Conservation (phyloP, 2,113 vertebrate species). For the Dicrurus megarhynchus region DNA sequence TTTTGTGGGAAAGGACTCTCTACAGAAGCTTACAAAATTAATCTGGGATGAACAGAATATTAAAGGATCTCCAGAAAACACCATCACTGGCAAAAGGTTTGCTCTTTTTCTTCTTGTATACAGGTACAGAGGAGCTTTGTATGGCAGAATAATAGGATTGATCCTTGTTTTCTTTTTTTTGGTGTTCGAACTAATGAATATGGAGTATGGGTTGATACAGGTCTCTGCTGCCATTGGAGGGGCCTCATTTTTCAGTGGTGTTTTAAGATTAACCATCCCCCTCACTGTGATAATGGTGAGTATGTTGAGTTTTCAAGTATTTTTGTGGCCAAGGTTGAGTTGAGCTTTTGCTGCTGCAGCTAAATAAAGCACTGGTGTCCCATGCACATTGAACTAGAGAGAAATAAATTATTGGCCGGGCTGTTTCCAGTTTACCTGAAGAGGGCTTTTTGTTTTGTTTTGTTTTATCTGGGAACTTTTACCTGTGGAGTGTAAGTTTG, state of each 20-base stretch:
- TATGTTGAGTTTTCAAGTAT: not conserved
- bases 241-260: constrained; percentile 40
- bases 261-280: constrained; percentile 46
- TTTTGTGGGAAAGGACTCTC: not conserved
- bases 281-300: constrained; percentile 51
- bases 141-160: constrained; percentile 26
- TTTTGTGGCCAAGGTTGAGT: not conserved
- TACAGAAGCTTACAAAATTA: not conserved
- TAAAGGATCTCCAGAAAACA: not conserved
- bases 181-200: constrained; percentile 13
- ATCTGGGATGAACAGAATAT: not conserved
- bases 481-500: not conserved
- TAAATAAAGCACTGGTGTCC: not conserved
- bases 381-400: not conserved
- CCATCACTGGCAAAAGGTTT: not conserved
- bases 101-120: not conserved
- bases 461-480: not conserved
- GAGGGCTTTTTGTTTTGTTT: not conserved
- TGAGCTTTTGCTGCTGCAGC: not conserved
- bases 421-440: not conserved
- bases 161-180: constrained; percentile 46
- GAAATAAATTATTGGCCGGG: not conserved
- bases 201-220: constrained; percentile 26
- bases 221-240: constrained; percentile 42
- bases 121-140: constrained; percentile 48